Percentiles rank a stretch among this genome's conserved stretches.
Evolutionary conservation across 1,140 invertebrate genomes (phyloP).

Genomic region (Helicoverpa armigera): DNA sequence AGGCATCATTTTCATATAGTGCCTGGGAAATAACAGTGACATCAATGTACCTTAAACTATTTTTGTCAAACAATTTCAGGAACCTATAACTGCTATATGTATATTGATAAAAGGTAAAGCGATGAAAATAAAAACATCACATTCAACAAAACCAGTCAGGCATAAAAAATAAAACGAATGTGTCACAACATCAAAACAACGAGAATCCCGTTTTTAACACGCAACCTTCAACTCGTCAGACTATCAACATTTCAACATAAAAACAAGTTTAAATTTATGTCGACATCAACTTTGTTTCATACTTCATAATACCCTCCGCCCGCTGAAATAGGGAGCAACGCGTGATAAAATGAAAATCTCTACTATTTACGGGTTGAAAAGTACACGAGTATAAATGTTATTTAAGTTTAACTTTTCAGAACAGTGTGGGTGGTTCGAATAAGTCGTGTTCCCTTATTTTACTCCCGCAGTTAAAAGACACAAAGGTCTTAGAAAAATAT

Average conservation of each 20-base stretch:
- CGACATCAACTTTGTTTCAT: constrained; percentile 38
- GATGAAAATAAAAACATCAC: constrained; percentile 25
- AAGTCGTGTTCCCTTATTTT: constrained; percentile 38
- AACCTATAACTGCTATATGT: no score
- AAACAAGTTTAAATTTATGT: constrained; percentile 39
- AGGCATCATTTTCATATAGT: constrained; percentile 91
- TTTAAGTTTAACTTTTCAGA: constrained; percentile 1
- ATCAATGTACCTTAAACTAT: no score
- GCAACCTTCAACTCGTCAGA: constrained; percentile 18
- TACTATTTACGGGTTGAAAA: not conserved
- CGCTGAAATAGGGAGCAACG: constrained; percentile 11
- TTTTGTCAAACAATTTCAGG: no score
- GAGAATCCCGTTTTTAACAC: constrained; percentile 11
- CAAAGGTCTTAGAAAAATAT: constrained; percentile 39
- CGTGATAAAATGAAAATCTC: constrained; percentile 43
- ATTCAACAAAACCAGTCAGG: constrained; percentile 1
- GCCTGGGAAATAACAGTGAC: constrained; percentile 81
- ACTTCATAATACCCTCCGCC: constrained; percentile 30
- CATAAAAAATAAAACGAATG: no score
- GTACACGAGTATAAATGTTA: constrained; percentile 29
- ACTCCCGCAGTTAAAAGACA: constrained; percentile 3
- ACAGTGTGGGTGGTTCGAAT: not conserved
- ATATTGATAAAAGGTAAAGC: not conserved
- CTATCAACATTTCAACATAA: constrained; percentile 22
- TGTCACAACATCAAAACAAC: constrained; percentile 11